phyloP scores from a whole-genome alignment of 2,888 invertebrate species.

The Synanthedon andrenaeformis region DNA sequence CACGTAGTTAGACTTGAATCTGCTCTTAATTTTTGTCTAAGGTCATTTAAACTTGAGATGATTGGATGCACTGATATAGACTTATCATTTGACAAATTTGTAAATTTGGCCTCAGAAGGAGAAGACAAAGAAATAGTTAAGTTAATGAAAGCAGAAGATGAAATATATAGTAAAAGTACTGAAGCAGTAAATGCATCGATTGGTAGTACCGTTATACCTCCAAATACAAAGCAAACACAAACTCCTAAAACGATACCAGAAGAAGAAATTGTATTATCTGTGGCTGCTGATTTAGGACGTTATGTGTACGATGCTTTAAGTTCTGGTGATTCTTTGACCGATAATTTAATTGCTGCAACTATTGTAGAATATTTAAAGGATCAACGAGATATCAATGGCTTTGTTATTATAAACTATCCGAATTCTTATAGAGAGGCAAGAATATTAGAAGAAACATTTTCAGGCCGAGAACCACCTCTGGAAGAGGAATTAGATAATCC shows the following conservation, averaged over 20 bases:
- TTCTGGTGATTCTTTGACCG: constrained; percentile 64
- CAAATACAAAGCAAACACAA: constrained; percentile 67
- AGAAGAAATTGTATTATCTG: constrained; percentile 64
- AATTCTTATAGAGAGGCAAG: constrained; percentile 68
- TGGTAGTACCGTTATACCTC: constrained; percentile 27
- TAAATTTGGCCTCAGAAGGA: constrained; percentile 29
- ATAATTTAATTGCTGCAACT: constrained; percentile 68
- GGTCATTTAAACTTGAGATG: constrained; percentile 66
- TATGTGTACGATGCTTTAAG: constrained; percentile 66
- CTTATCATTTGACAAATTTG: constrained; percentile 45
- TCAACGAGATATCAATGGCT: constrained; percentile 60
- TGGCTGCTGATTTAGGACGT: constrained; percentile 66
- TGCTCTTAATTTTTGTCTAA: constrained; percentile 71
- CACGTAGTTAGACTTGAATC: constrained; percentile 54
- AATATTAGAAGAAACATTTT: constrained; percentile 71
- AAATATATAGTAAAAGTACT: constrained; percentile 27
- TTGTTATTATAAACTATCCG: constrained; percentile 76
- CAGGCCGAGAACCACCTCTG: constrained; percentile 60
- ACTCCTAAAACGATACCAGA: constrained; percentile 72
- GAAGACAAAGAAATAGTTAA: constrained; percentile 43
- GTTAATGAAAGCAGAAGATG: constrained; percentile 44
- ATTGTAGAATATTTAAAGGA: constrained; percentile 72
- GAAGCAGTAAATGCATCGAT: constrained; percentile 21
- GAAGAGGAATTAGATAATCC: constrained; percentile 36
- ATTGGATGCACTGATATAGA: constrained; percentile 61